Percentiles rank a stretch among this genome's conserved stretches.
phyloP scores from a whole-genome alignment of 2,797 vertebrate species.

The Fringilla coelebs region DNA sequence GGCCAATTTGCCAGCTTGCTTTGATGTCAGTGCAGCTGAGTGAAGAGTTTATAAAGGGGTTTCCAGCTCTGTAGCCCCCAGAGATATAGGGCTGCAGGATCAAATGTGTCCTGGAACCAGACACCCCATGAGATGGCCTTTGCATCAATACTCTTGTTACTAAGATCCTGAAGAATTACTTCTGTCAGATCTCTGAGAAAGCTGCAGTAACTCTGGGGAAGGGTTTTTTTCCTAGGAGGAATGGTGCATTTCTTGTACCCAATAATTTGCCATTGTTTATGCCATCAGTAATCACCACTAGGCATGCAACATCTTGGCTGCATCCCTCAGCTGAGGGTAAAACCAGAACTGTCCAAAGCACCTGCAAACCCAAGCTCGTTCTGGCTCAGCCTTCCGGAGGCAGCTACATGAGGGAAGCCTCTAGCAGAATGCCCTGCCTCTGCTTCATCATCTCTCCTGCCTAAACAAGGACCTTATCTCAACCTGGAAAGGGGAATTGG shows the following conservation, averaged over 20 bases:
- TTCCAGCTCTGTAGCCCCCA: background rate
- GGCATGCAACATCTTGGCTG: background rate
- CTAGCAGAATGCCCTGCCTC: background rate
- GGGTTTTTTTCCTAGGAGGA: background rate
- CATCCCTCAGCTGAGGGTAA: background rate
- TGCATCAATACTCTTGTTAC: background rate
- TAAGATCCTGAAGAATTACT: background rate
- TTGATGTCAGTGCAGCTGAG: background rate
- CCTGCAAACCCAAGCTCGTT: background rate
- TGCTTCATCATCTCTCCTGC: background rate
- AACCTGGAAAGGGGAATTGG: background rate
- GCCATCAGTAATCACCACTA: background rate
- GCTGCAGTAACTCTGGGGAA: background rate
- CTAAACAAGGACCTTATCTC: background rate
- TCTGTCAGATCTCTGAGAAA: background rate
- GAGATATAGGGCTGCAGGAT: background rate
- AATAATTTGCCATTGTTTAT: background rate
- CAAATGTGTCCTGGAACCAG: background rate
- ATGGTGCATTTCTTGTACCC: background rate
- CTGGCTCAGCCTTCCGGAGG: background rate
- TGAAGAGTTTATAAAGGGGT: background rate
- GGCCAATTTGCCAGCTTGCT: background rate
- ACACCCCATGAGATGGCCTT: background rate
- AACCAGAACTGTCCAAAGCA: background rate
- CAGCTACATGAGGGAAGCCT: background rate